Conservation (phyloP, 2,888 invertebrate species). For the Drosophila lacicola region DNA sequence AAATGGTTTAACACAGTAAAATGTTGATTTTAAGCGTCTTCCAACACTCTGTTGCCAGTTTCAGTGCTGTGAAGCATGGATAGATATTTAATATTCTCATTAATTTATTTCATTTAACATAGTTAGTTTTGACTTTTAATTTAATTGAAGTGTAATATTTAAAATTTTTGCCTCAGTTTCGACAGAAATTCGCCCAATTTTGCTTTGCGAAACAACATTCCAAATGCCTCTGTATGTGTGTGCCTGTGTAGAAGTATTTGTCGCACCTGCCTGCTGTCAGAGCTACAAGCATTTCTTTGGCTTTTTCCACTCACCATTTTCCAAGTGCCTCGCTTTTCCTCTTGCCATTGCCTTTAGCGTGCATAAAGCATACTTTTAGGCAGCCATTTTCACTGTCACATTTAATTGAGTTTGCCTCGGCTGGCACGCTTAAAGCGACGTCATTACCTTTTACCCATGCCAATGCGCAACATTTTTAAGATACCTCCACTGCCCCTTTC, state of each 20-base stretch:
- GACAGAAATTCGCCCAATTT: slow-evolving; percentile 6
- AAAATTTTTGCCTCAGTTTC: neutral
- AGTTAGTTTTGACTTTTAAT: neutral
- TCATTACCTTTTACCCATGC: slow-evolving; percentile 58
- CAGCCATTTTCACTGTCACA: slow-evolving; percentile 77
- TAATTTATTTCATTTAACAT: neutral
- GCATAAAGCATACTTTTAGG: slow-evolving; percentile 77
- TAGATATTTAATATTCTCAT: no score
- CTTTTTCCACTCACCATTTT: neutral
- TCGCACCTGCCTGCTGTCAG: slow-evolving; percentile 51
- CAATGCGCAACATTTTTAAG: slow-evolving; percentile 63
- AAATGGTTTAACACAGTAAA: no score
- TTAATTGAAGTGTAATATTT: neutral
- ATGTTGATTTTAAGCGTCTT: no score
- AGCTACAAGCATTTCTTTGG: slow-evolving; percentile 7
- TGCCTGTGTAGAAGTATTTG: slow-evolving; percentile 27
- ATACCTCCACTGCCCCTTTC: slow-evolving; percentile 33
- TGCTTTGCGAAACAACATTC: slow-evolving; percentile 9
- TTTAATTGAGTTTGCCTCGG: slow-evolving; percentile 77
- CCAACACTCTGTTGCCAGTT: no score
- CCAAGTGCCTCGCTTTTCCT: slow-evolving; percentile 8
- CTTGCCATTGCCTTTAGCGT: slow-evolving; percentile 9
- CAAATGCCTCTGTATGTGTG: slow-evolving; percentile 15
- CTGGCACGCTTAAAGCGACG: slow-evolving; percentile 73
- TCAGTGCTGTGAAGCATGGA: no score